Base-by-base conservation (phyloP, 2,888 invertebrate genomes). In the Steromphala cineraria region DNA sequence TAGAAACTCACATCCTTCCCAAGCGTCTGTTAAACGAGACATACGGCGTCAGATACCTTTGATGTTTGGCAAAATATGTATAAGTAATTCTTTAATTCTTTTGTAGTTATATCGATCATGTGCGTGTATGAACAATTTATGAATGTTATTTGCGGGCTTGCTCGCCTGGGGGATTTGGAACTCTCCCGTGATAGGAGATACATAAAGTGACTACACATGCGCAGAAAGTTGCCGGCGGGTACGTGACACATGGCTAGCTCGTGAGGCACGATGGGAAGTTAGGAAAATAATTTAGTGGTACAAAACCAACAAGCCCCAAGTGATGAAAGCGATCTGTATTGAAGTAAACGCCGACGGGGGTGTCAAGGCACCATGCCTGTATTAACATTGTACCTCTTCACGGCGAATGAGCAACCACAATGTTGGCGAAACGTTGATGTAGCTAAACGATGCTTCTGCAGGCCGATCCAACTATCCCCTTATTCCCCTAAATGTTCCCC, bases 41-140 rank as follows among this genome's bases (percentile, higher is more conserved):
- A 36, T 21, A 52, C 62, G 71, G 40, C 31, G 75, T 17, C 52
- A 31, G 17, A 21, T 28, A 21, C 36, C 81, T 84, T 83, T 84
- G 82, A 81, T 79, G 79, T 79, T 15, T 24, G 17, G 80, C 28
- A 76, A 80, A 81, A 80, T 84, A 80, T 79, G 67, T 67, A 83
- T 84, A 84, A 84, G 84, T 84, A 84, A 84, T 83, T 82, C 84
- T 82, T 83, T 84, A 83, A 84, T 83, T 83, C 83, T 75, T 74
- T 83, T 83, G 84, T 82, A 75, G 81, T 31, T 56, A 75, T 76
- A 62, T 52, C 75, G 84, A 83, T 28, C 75, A 67, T 52, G 36
- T 67, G 67, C 28, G 53, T 71, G 31, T 36, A 79, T 71, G 53
- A 79, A 79, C 79, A 79, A 67, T 79, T 71, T 79, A 67, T 71